phyloP scores from a whole-genome alignment of 2,113 vertebrate genomes.

The Indicator indicator region DNA sequence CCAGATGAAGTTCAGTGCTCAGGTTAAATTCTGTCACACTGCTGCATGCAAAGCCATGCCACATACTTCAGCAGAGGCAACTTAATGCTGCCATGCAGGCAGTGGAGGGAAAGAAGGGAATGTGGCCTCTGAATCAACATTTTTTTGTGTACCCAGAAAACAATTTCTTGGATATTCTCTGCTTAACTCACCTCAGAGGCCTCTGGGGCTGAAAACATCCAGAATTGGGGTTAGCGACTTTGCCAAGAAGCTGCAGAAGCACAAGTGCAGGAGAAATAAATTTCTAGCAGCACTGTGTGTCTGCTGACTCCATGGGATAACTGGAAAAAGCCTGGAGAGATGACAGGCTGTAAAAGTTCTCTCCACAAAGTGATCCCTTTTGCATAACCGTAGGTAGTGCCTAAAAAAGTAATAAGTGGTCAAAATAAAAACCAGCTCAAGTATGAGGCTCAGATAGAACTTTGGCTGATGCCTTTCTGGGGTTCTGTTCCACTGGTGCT shows the following conservation, averaged over 20 bases:
- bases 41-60: not conserved
- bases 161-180: not conserved
- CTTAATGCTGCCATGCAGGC: rapidly evolving
- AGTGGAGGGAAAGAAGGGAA: not conserved
- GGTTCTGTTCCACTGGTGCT: not conserved
- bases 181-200: not conserved
- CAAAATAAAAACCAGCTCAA: not conserved
- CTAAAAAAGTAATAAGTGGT: not conserved
- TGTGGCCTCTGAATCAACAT: not conserved
- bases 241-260: not conserved
- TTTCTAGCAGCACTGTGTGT: not conserved
- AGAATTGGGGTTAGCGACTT: not conserved
- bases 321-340: not conserved
- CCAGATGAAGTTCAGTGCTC: not conserved
- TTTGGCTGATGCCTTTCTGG: not conserved
- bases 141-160: not conserved
- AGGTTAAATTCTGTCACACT: not conserved
- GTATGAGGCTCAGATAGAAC: not conserved
- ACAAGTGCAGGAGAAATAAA: not conserved
- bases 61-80: not conserved
- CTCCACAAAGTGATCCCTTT: not conserved
- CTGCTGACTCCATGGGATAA: not conserved
- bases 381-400: not conserved
- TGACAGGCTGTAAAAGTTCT: not conserved
- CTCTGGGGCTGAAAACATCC: not conserved